These are phyloP conservation scores for Heliconius eleuchia DNA, from an alignment of 1,140 invertebrate species.

Conservation along the genomic window DNA sequence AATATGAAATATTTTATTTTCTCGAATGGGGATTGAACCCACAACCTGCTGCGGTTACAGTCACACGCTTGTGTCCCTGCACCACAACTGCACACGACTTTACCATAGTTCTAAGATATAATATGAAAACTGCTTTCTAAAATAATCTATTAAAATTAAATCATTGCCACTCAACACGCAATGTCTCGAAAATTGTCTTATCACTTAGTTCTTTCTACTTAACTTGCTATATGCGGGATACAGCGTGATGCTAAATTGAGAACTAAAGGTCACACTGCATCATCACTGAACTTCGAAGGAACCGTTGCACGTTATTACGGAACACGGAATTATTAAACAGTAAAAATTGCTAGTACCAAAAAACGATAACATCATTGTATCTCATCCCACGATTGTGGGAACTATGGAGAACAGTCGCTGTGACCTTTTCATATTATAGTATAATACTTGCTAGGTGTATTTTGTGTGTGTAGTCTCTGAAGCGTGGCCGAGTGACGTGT, in stretches of 20 bases:
- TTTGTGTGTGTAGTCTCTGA: background rate
- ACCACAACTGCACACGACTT: too few relatives aligned
- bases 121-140: background rate
- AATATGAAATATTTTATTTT: too few relatives aligned
- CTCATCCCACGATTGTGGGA: slow-evolving; percentile 41
- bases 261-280: background rate
- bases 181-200: too few relatives aligned
- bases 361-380: slow-evolving; percentile 29
- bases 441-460: background rate
- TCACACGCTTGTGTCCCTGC: too few relatives aligned
- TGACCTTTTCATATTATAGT: slow-evolving; percentile 27
- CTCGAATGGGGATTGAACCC: too few relatives aligned
- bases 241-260: background rate
- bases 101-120: too few relatives aligned
- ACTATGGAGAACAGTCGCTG: slow-evolving; percentile 22
- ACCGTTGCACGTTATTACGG: slow-evolving; percentile 32
- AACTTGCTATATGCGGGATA: too few relatives aligned
- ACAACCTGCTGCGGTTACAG: too few relatives aligned
- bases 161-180: background rate
- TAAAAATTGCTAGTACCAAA: slow-evolving; percentile 33
- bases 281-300: background rate
- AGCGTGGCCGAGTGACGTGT: background rate
- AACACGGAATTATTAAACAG: slow-evolving; percentile 32
- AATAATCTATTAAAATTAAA: background rate
- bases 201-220: too few relatives aligned